phyloP scores from a whole-genome alignment of 2,888 invertebrate genomes.

The Perizoma affinitatum region DNA sequence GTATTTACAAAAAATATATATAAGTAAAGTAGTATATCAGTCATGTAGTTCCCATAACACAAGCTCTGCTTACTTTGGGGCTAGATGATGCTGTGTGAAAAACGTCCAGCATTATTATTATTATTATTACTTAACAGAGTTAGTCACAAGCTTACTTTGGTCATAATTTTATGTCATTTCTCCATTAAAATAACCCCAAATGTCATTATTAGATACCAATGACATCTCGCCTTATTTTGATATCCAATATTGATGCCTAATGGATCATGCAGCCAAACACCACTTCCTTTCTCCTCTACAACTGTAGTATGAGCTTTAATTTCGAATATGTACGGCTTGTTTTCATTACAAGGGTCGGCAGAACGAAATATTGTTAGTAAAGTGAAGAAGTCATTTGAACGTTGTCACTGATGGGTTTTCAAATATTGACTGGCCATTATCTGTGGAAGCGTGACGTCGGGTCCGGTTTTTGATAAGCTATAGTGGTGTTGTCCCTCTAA shows the following conservation, averaged over 20 bases:
- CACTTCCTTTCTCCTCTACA: slow-evolving; percentile 23
- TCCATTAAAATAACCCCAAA: no score
- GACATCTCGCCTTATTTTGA: slow-evolving; percentile 61
- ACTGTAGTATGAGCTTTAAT: slow-evolving; percentile 43
- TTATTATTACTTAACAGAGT: no score
- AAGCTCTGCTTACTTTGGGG: no score
- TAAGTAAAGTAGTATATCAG: no score
- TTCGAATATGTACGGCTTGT: slow-evolving; percentile 35
- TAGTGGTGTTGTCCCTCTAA: slow-evolving; percentile 64
- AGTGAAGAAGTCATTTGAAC: slow-evolving; percentile 76
- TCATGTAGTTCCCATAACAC: no score
- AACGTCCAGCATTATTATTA: no score
- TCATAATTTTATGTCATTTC: no score
- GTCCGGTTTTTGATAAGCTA: slow-evolving; percentile 65
- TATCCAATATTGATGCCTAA: slow-evolving; percentile 62
- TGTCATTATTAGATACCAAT: slow-evolving; percentile 52
- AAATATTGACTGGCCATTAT: slow-evolving; percentile 82
- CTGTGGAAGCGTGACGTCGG: slow-evolving; percentile 65
- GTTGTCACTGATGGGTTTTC: slow-evolving; percentile 77
- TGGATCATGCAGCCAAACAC: slow-evolving; percentile 62
- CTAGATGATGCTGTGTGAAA: no score
- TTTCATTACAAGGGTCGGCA: slow-evolving; percentile 30
- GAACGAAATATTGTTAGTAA: slow-evolving; percentile 57
- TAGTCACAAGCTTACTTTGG: no score
- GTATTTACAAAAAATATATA: no score